Percentiles rank a stretch among this genome's conserved stretches.
These are phyloP conservation scores for Portevinia maculata DNA, from an alignment of 2,888 invertebrate species.

Conservation along the genomic window DNA sequence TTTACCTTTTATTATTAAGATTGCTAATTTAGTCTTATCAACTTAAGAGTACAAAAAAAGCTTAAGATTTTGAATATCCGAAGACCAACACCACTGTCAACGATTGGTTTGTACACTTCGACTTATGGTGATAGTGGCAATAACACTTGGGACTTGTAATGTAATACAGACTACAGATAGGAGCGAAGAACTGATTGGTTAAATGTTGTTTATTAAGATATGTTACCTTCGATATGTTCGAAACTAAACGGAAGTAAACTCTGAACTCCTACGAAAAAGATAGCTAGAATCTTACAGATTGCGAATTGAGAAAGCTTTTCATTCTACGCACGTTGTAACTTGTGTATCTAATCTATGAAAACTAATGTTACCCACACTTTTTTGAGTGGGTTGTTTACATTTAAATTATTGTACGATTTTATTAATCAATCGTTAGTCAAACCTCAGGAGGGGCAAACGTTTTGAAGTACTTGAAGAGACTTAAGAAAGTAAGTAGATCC, in stretches of 20 bases:
- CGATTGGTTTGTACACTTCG: too few relatives aligned
- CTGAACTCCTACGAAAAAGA: conserved; percentile 17
- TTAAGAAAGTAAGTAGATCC: too few relatives aligned
- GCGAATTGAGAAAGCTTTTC: neutral
- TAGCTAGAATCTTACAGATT: neutral
- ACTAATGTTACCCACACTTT: neutral
- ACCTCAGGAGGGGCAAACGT: too few relatives aligned
- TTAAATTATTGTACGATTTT: too few relatives aligned
- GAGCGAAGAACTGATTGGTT: neutral
- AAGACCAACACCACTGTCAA: neutral
- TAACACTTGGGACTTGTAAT: neutral
- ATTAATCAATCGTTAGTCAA: too few relatives aligned
- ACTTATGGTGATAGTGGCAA: neutral
- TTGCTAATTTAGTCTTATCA: conserved; percentile 52
- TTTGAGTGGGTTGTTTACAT: conserved; percentile 1
- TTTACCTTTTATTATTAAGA: conserved; percentile 45
- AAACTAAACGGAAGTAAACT: conserved; percentile 22
- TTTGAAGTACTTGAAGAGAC: too few relatives aligned
- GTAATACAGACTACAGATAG: too few relatives aligned
- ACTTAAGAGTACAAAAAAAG: conserved; percentile 16
- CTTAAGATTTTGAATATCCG: conserved; percentile 26
- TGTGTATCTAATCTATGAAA: neutral
- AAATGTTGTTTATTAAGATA: neutral
- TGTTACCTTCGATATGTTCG: conserved; percentile 23
- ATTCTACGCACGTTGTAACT: neutral